A percentile compares a stretch with the other conserved stretches of the same genome.
Conservation (phyloP, 2,797 vertebrate species). For the Platalea minor region DNA sequence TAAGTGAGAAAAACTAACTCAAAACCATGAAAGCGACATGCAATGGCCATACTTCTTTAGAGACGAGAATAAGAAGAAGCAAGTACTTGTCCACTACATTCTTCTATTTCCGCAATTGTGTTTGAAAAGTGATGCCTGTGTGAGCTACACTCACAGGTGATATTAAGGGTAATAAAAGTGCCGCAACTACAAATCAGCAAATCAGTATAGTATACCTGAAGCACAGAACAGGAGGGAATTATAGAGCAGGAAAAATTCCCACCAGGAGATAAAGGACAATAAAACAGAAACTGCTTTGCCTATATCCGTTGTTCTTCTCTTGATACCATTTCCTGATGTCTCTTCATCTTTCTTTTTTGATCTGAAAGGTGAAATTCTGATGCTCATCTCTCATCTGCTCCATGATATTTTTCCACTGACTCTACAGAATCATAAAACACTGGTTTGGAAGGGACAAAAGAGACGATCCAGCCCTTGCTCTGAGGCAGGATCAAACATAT, state of each 20-base stretch:
- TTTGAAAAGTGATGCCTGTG: neutral
- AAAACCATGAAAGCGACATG: neutral
- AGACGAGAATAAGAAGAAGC: neutral
- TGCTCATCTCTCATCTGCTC: neutral
- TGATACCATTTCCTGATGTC: neutral
- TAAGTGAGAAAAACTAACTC: neutral
- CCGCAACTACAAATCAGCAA: neutral
- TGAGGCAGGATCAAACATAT: neutral
- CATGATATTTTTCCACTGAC: neutral
- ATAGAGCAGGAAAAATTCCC: neutral
- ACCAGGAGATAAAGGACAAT: neutral
- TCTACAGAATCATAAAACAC: neutral
- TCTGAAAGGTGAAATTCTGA: neutral
- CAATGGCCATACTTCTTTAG: neutral
- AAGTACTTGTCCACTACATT: neutral
- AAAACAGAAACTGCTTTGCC: neutral
- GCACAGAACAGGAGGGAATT: neutral
- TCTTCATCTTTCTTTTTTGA: neutral
- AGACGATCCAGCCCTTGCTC: neutral
- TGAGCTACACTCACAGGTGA: neutral
- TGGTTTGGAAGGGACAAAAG: neutral
- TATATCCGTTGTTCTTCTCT: neutral
- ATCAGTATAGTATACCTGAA: neutral
- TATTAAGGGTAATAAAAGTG: neutral
- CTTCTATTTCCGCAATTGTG: neutral